Evolutionary conservation across 1,140 invertebrate species (phyloP).

Genomic region (Calliopsis andreniformis): DNA sequence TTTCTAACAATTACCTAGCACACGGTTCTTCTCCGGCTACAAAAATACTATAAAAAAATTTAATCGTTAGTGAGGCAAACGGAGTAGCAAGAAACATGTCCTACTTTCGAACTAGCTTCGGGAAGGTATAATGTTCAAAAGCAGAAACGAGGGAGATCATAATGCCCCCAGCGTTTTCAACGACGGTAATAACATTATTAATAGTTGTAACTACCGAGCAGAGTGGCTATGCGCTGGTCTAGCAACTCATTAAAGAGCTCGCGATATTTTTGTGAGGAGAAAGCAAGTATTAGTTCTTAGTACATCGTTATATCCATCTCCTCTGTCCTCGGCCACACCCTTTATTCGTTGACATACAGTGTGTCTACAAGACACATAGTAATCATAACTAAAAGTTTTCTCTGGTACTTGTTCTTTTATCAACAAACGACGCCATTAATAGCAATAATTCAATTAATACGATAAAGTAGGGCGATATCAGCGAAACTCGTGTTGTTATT

Average conservation of each 20-base stretch:
- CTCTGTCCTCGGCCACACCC: too few species aligned
- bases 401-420: neutral
- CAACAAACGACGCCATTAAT: neutral
- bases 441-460: neutral
- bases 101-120: neutral
- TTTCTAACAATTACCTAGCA: neutral
- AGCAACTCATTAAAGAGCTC: constrained; percentile 46
- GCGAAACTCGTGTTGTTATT: constrained; percentile 4
- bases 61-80: neutral
- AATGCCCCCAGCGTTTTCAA: constrained; percentile 6
- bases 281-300: constrained; percentile 26
- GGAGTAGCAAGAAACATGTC: neutral
- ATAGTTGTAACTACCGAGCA: constrained; percentile 36
- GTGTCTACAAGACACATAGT: too few species aligned
- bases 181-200: constrained; percentile 32
- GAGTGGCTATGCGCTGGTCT: constrained; percentile 11
- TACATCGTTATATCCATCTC: too few species aligned
- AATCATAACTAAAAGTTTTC: constrained; percentile 42
- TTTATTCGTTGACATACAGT: too few species aligned
- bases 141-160: neutral
- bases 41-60: neutral
- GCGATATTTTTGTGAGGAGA: constrained; percentile 50
- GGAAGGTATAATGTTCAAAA: neutral
- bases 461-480: too few species aligned
- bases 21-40: neutral